Base-by-base conservation (phyloP, 2,797 vertebrate genomes). In the Enteromius radiatus region DNA sequence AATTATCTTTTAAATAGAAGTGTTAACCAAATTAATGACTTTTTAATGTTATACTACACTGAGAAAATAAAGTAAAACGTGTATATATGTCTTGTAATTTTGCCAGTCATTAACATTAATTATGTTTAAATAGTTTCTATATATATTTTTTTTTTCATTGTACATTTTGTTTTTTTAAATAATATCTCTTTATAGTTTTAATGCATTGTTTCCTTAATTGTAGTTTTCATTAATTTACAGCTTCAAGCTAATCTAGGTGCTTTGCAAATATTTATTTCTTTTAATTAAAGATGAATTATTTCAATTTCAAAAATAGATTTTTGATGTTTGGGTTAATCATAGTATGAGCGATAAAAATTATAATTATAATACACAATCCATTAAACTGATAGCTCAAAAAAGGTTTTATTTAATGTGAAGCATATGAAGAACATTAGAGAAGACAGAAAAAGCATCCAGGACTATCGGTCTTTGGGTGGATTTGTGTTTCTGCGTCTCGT, bases 401-500 rank as follows among this genome's bases (percentile, higher is more conserved):
- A 28, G 17, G 41, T 28, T 71, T 81, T 49, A 81, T 81, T 81
- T 63, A 11, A 73, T 47, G 67, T 33, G 38, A 14, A 23, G 28
- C 33, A 31, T 33, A 78, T 23, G 67, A 52, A 45, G 17, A 45
- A 56, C 9, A 56, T 43, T 8, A 23, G 31, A 75, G n/a, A 28
- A 26, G 69, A 67, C 33, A 28, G 38, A 9, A 78, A 7, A 65
- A 81, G 1, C 31, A 36, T 82, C 47, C 59, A 36, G 38, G 31
- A 68, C 92, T 92, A 98, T 94, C 97, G 89, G 89, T 98, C 97
- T 92, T 96, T 98, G 26, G 95, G 96, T 59, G 95, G 92, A 90
- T 96, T 91, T 85, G 87, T 92, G 36, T 98, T 97, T 86, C 47
- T 96, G 89, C 96, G 97, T 91, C 96, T 95, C 86, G 47, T 96